A percentile compares a stretch with the other conserved stretches of the same genome.
Conservation (phyloP, 1,140 invertebrate genomes). For the Scaptomyza montana region DNA sequence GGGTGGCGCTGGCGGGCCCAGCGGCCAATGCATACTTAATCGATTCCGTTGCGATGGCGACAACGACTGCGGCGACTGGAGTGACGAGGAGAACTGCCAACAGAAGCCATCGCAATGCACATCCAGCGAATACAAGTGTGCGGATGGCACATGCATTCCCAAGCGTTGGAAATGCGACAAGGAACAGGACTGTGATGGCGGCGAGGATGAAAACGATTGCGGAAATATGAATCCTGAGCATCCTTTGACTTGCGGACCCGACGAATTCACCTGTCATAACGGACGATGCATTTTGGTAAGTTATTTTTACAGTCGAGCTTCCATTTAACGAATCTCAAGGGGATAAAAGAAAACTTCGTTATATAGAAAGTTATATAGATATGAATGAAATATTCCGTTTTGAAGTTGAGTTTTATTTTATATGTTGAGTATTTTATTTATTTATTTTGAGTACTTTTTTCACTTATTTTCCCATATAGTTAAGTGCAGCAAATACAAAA, state of each 20-base stretch:
- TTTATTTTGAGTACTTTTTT: too few species aligned
- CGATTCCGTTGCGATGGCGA: slow-evolving; percentile 92
- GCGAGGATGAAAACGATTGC: slow-evolving; percentile 92
- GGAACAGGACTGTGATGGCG: slow-evolving; percentile 90
- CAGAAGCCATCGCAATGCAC: slow-evolving; percentile 82
- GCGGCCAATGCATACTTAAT: slow-evolving; percentile 88
- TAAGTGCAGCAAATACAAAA: too few species aligned
- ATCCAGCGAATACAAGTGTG: slow-evolving; percentile 84
- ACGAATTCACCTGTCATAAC: slow-evolving; percentile 88
- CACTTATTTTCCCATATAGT: too few species aligned
- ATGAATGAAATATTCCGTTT: too few species aligned
- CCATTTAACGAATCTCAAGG: too few species aligned
- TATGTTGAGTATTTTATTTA: too few species aligned
- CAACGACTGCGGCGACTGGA: slow-evolving; percentile 95
- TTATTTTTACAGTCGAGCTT: background rate
- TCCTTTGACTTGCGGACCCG: slow-evolving; percentile 86
- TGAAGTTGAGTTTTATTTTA: too few species aligned
- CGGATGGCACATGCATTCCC: slow-evolving; percentile 89
- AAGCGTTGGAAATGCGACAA: slow-evolving; percentile 92
- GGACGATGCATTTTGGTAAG: slow-evolving; percentile 89
- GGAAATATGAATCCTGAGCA: slow-evolving; percentile 84
- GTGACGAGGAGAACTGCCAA: slow-evolving; percentile 90
- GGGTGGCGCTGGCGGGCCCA: slow-evolving; percentile 84
- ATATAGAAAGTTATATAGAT: too few species aligned
- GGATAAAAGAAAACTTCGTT: too few species aligned